Percentiles rank a stretch among this genome's conserved stretches.
Evolutionary conservation across 92 coral and sea anemone species (phyloP).

Genomic region (Porites lobata): DNA sequence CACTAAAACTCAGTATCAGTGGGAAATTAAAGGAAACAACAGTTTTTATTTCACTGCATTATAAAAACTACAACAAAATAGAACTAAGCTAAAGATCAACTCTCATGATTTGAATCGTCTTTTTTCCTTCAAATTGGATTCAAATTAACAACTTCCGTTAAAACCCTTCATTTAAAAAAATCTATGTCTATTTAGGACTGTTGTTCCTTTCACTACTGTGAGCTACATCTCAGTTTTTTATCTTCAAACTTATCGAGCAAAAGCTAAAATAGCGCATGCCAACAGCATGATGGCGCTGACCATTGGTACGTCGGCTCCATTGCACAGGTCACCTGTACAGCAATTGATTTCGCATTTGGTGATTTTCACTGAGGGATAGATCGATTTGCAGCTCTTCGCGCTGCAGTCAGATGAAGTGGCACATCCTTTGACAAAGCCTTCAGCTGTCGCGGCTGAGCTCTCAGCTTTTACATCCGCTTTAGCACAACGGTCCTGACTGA

Average conservation of each 20-base stretch:
- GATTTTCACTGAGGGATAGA: background rate
- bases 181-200: too few species aligned
- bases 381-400: background rate
- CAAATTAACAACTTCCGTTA: too few species aligned
- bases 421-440: background rate
- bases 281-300: conserved; percentile 51
- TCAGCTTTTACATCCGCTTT: background rate
- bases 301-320: conserved; percentile 46
- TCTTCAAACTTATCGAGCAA: background rate
- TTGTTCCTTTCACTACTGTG: too few species aligned
- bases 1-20: too few species aligned
- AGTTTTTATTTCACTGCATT: too few species aligned
- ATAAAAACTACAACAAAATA: too few species aligned
- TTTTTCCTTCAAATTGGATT: too few species aligned
- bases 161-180: too few species aligned
- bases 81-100: too few species aligned
- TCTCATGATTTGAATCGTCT: too few species aligned
- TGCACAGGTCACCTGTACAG: conserved; percentile 56
- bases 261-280: conserved; percentile 60
- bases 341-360: conserved; percentile 50
- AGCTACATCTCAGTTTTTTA: too few species aligned
- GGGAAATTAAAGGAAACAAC: too few species aligned
- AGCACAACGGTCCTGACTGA: conserved; percentile 4
- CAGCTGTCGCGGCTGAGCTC: background rate
- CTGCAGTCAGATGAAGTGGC: background rate